A percentile compares a stretch with the other conserved stretches of the same genome.
phyloP scores from a whole-genome alignment of 2,113 vertebrate species.

The Uria aalge region DNA sequence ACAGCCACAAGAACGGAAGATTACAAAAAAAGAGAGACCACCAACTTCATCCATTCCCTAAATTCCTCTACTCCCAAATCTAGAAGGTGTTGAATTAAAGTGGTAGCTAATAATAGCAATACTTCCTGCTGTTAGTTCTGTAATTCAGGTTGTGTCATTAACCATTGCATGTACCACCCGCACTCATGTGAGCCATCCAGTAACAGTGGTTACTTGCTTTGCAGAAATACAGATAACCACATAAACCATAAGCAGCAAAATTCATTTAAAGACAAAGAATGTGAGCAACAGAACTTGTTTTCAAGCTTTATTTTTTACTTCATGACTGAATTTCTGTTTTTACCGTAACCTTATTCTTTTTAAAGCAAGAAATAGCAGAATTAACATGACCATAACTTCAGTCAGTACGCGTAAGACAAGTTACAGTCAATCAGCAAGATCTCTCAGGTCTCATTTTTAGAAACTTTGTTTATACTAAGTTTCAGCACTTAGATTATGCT shows the following conservation, averaged over 20 bases:
- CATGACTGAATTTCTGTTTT: neutral
- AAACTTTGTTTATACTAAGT: neutral
- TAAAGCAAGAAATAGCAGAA: neutral
- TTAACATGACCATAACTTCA: neutral
- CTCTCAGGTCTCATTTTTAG: neutral
- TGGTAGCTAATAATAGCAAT: neutral
- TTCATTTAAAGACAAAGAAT: neutral
- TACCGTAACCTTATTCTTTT: neutral
- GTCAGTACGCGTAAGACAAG: neutral
- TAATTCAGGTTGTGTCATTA: neutral
- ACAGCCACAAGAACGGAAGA: neutral
- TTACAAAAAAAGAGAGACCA: neutral
- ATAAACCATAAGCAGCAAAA: neutral
- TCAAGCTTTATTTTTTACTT: neutral
- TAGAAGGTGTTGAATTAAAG: neutral
- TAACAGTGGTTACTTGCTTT: neutral
- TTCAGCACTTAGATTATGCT: neutral
- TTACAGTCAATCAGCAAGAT: neutral
- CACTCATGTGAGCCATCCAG: fast-evolving
- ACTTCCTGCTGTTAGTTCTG: neutral
- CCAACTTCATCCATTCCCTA: neutral
- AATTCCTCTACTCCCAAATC: neutral
- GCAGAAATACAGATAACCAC: neutral
- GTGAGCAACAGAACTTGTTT: neutral
- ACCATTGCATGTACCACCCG: no score